These are phyloP conservation scores for Catharus minimus DNA, from an alignment of 2,113 vertebrate genomes.

Conservation along the genomic window DNA sequence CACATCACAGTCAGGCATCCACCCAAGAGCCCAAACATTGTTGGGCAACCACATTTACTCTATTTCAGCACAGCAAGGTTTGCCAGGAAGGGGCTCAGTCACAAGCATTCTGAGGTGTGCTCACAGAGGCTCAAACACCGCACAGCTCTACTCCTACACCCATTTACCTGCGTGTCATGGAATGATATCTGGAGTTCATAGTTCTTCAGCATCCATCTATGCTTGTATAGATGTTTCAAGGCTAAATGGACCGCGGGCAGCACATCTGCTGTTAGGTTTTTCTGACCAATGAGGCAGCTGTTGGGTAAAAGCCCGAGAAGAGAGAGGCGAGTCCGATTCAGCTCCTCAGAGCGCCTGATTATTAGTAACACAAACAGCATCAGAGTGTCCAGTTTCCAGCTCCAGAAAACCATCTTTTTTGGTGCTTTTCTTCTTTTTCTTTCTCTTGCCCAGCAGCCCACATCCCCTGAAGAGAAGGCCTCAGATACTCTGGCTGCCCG, in stretches of 20 bases:
- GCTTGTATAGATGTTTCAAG: conserved; percentile 76
- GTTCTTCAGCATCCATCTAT: conserved; percentile 71
- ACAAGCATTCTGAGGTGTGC: not conserved
- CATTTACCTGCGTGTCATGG: conserved; percentile 76
- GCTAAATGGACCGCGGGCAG: conserved; percentile 74
- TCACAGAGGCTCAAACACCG: not conserved
- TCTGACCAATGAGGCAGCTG: conserved; percentile 35
- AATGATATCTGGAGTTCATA: conserved; percentile 77
- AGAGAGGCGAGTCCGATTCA: conserved; percentile 66
- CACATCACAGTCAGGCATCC: not conserved
- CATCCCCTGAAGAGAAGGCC: conserved; percentile 45
- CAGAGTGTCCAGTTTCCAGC: conserved; percentile 11
- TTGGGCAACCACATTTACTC: not conserved
- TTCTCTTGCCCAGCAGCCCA: conserved; percentile 10
- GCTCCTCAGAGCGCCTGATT: conserved; percentile 46
- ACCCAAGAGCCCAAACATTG: not conserved
- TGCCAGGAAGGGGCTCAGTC: not conserved
- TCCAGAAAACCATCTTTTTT: conserved; percentile 61
- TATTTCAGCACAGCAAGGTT: not conserved
- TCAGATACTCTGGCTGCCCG: not conserved
- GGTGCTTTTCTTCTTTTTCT: not conserved
- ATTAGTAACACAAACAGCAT: conserved; percentile 48
- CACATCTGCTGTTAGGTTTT: conserved; percentile 65
- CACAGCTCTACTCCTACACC: not conserved
- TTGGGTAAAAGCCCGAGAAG: conserved; percentile 76